These are phyloP conservation scores for Scaptomyza montana DNA, from an alignment of 1,140 invertebrate species.

Conservation along the genomic window DNA sequence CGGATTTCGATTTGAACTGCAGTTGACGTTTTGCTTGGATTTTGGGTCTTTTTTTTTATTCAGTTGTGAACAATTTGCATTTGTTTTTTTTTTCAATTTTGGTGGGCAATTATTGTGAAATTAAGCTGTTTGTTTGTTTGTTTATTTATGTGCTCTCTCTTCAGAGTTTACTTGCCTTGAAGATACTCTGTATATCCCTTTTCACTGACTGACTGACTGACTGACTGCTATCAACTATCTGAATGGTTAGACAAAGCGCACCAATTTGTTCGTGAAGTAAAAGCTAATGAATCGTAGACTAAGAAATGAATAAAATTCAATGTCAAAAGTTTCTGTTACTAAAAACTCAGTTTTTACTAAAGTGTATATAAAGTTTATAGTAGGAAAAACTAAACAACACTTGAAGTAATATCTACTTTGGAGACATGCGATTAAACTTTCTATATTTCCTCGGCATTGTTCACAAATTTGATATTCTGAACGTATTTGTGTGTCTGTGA, in stretches of 20 bases:
- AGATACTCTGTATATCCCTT: background rate
- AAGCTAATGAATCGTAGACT: too few relatives aligned
- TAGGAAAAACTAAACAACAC: constrained; percentile 4
- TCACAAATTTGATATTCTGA: constrained; percentile 35
- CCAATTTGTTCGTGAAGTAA: too few relatives aligned
- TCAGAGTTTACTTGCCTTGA: background rate
- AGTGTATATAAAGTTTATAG: too few relatives aligned
- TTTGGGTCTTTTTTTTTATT: constrained; percentile 41
- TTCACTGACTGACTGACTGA: too few relatives aligned
- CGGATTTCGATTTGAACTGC: constrained; percentile 33
- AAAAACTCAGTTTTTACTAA: too few relatives aligned
- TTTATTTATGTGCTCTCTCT: constrained; percentile 13
- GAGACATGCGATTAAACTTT: constrained; percentile 61
- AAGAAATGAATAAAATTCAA: too few relatives aligned
- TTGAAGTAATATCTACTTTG: constrained; percentile 25
- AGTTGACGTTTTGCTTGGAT: constrained; percentile 23
- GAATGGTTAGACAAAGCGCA: too few relatives aligned
- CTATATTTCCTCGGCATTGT: constrained; percentile 43
- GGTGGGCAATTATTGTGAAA: constrained; percentile 74
- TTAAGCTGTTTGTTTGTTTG: constrained; percentile 66
- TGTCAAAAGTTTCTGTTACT: background rate
- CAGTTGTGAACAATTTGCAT: too few relatives aligned
- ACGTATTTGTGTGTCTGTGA: constrained; percentile 36
- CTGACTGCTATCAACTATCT: too few relatives aligned
- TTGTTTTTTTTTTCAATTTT: constrained; percentile 64